Conservation (phyloP, 2,888 invertebrate genomes). For the Shargacucullia verbasci region DNA sequence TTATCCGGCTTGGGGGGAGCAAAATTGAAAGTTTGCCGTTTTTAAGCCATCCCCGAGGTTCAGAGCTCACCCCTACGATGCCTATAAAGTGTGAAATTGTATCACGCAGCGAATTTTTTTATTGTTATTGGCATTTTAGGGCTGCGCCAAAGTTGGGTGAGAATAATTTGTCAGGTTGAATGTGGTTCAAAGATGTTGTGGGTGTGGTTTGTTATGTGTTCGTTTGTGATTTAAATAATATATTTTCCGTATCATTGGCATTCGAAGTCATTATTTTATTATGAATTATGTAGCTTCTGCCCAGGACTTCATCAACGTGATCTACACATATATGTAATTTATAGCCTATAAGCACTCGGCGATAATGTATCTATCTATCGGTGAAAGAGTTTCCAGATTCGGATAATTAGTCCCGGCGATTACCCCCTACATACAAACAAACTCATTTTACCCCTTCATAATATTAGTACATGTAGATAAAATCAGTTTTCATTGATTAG, state of each 20-base stretch:
- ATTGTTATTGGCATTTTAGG: conserved; percentile 31
- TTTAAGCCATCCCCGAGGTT: conserved; percentile 53
- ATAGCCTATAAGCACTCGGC: too few species aligned
- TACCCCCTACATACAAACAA: too few species aligned
- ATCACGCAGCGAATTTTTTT: conserved; percentile 54
- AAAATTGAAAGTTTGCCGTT: conserved; percentile 59
- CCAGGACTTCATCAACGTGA: too few species aligned
- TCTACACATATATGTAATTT: too few species aligned
- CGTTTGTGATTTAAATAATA: too few species aligned
- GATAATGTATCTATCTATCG: too few species aligned
- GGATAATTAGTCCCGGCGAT: too few species aligned
- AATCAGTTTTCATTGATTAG: conserved; percentile 9
- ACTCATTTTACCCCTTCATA: too few species aligned
- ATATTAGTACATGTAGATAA: too few species aligned
- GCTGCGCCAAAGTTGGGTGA: conserved; percentile 16
- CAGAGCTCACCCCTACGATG: conserved; percentile 44
- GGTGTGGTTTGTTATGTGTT: neutral
- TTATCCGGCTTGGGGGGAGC: conserved; percentile 55
- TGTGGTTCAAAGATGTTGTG: conserved; percentile 1
- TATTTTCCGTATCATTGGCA: neutral
- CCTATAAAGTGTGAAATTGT: conserved; percentile 51
- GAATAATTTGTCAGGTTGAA: conserved; percentile 27
- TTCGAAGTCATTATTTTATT: conserved; percentile 5
- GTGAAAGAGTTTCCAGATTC: too few species aligned
- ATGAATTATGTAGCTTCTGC: too few species aligned